phyloP scores from a whole-genome alignment of 1,140 invertebrate species.

The Brevipalpus yothersi region DNA sequence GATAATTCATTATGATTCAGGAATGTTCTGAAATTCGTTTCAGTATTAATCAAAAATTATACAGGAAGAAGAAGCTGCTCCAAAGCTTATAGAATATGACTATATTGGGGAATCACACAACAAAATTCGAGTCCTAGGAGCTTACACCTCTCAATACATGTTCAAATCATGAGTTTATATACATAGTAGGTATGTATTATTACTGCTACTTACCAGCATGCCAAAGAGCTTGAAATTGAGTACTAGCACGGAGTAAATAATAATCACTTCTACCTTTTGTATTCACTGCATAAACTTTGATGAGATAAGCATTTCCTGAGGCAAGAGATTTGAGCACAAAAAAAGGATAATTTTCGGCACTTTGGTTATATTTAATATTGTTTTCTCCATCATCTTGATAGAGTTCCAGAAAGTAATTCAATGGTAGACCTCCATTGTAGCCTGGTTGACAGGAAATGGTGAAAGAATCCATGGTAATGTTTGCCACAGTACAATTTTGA shows the following conservation, averaged over 20 bases:
- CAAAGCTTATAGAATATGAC: too few relatives aligned
- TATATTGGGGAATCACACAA: too few relatives aligned
- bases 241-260: constrained; percentile 10
- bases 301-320: constrained; percentile 2
- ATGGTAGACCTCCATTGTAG: constrained; percentile 52
- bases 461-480: constrained; percentile 5
- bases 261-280: constrained; percentile 11
- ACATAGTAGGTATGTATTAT: too few relatives aligned
- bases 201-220: constrained; percentile 8
- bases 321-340: constrained; percentile 10
- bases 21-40: too few relatives aligned
- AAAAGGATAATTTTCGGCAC: constrained; percentile 8
- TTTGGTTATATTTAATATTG: constrained; percentile 1
- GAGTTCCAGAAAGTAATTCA: constrained; percentile 56
- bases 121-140: too few relatives aligned
- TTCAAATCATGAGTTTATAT: background rate
- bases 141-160: too few relatives aligned
- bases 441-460: constrained; percentile 48
- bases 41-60: too few relatives aligned
- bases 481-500: constrained; percentile 11
- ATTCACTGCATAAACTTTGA: constrained; percentile 12
- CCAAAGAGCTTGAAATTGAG: constrained; percentile 9
- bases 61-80: too few relatives aligned
- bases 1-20: too few relatives aligned
- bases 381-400: constrained; percentile 26